Evolutionary conservation across 2,888 invertebrate genomes (phyloP).

Genomic region (Folsomia manolachei): DNA sequence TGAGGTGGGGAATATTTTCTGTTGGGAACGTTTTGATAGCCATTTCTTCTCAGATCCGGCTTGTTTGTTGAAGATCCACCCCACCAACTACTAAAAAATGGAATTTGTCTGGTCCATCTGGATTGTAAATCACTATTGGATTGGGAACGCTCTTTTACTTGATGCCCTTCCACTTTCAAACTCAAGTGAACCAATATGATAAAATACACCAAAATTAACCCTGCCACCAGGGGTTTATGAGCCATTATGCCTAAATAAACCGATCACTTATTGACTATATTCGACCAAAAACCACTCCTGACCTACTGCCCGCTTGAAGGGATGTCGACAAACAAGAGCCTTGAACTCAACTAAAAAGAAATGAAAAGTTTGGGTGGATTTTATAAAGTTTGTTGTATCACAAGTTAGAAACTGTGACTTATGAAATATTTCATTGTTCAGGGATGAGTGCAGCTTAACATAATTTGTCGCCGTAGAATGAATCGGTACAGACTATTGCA

Average conservation of each 20-base stretch:
- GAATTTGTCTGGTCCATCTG: conserved; percentile 40
- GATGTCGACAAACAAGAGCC: too few species aligned
- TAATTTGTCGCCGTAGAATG: too few species aligned
- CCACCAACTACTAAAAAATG: conserved; percentile 47
- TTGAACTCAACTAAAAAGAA: not conserved
- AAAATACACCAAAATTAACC: conserved; percentile 25
- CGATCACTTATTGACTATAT: too few species aligned
- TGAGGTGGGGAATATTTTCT: not conserved
- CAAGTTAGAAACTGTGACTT: not conserved
- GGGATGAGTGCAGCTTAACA: too few species aligned
- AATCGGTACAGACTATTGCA: too few species aligned
- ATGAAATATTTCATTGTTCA: too few species aligned
- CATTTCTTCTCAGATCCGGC: not conserved
- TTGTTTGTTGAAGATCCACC: conserved; percentile 7
- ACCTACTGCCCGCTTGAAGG: too few species aligned
- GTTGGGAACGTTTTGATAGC: not conserved
- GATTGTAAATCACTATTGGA: not conserved
- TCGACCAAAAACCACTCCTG: too few species aligned
- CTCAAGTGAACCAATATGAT: conserved; percentile 17
- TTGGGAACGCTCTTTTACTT: conserved; percentile 7
- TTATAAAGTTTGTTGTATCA: not conserved
- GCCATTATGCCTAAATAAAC: too few species aligned
- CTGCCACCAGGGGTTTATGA: conserved; percentile 17
- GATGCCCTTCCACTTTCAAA: conserved; percentile 19
- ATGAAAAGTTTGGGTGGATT: not conserved